A percentile compares a stretch with the other conserved stretches of the same genome.
Conservation (phyloP, 1,140 invertebrate genomes). For the Heliconius hewitsoni region DNA sequence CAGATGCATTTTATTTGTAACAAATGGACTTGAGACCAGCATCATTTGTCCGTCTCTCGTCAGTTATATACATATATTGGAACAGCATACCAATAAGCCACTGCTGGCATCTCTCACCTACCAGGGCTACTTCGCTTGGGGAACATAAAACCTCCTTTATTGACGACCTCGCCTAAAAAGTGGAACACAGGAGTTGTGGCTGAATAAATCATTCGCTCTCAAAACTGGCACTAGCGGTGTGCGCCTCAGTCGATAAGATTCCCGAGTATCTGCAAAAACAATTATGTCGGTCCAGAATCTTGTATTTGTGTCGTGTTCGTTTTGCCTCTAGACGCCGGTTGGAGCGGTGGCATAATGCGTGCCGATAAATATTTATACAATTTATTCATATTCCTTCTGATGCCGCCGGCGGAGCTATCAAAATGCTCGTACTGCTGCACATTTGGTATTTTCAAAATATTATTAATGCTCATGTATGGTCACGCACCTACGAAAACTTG, state of each 20-base stretch:
- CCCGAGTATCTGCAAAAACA: conserved; percentile 69
- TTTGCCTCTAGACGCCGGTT: conserved; percentile 60
- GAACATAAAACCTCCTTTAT: conserved; percentile 47
- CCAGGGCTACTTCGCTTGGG: conserved; percentile 36
- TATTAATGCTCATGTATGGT: background rate
- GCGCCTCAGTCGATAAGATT: conserved; percentile 60
- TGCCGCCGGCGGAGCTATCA: conserved; percentile 36
- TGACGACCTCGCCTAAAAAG: conserved; percentile 49
- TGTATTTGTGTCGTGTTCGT: conserved; percentile 58
- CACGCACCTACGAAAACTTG: too few species aligned
- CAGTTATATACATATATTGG: conserved; percentile 36
- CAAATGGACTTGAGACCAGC: conserved; percentile 3
- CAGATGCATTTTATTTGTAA: conserved; percentile 34
- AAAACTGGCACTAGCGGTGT: conserved; percentile 74
- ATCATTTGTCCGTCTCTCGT: conserved; percentile 12
- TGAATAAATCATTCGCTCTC: conserved; percentile 63
- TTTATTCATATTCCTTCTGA: conserved; percentile 68
- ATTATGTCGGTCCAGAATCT: conserved; percentile 66
- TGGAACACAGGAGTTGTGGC: conserved; percentile 43
- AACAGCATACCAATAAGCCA: conserved; percentile 40
- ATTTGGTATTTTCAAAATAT: conserved; percentile 27
- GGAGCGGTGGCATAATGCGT: conserved; percentile 64
- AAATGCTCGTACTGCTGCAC: conserved; percentile 1
- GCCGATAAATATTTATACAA: conserved; percentile 77
- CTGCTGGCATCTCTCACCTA: conserved; percentile 41